These are phyloP conservation scores for Yponomeuta cagnagella DNA, from an alignment of 2,888 invertebrate species.

Conservation along the genomic window DNA sequence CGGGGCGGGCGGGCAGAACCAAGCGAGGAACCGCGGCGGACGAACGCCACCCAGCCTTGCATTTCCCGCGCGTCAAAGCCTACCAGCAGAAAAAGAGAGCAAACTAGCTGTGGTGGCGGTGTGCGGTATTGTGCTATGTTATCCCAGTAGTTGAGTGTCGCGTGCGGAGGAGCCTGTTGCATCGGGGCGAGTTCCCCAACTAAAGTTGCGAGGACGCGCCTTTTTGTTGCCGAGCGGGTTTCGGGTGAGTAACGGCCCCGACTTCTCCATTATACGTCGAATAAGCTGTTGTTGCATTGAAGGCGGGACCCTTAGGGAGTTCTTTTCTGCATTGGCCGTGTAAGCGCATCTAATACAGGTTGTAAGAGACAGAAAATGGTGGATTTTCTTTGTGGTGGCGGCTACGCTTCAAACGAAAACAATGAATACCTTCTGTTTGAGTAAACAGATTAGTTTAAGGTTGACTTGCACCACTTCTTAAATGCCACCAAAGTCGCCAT, in stretches of 20 bases:
- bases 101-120: background rate
- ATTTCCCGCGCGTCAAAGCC: conserved; percentile 13
- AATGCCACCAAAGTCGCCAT: too few relatives aligned
- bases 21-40: conserved; percentile 60
- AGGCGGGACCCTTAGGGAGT: background rate
- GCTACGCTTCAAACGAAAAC: too few relatives aligned
- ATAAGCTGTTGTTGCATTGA: conserved; percentile 6
- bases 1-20: conserved; percentile 42
- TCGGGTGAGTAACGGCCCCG: conserved; percentile 40
- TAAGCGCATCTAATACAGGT: too few relatives aligned
- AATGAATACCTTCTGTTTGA: too few relatives aligned
- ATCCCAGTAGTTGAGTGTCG: conserved; percentile 41
- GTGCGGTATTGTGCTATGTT: conserved; percentile 25
- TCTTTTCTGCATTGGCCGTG: too few relatives aligned
- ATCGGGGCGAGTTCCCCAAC: conserved; percentile 26
- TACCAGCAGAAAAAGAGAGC: conserved; percentile 22
- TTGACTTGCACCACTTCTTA: too few relatives aligned
- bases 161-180: conserved; percentile 46
- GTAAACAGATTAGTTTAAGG: too few relatives aligned
- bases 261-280: background rate
- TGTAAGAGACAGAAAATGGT: too few relatives aligned
- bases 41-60: conserved; percentile 56
- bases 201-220: conserved; percentile 34
- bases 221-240: conserved; percentile 38
- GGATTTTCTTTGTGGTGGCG: too few relatives aligned